Evolutionary conservation across 2,888 invertebrate genomes (phyloP).

Genomic region (Oxystoma pomonae): DNA sequence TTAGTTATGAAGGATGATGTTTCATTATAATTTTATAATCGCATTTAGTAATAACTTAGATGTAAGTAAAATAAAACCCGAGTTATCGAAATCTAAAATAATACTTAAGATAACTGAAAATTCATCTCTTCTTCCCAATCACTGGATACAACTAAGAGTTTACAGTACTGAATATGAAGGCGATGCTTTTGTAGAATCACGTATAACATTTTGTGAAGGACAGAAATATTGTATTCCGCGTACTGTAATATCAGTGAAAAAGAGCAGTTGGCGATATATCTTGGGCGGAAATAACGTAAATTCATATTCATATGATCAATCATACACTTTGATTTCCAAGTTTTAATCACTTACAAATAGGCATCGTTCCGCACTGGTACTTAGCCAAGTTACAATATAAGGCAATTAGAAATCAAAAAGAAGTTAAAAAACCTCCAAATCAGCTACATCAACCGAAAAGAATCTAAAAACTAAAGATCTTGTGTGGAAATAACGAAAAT

Average conservation of each 20-base stretch:
- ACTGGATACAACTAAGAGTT: conserved; percentile 19
- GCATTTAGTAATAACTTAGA: neutral
- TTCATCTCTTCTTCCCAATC: conserved; percentile 11
- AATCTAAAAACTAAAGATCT: too few relatives aligned
- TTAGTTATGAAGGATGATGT: conserved; percentile 7
- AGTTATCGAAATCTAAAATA: neutral
- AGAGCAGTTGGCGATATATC: conserved; percentile 11
- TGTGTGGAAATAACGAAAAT: too few relatives aligned
- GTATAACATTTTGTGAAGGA: conserved; percentile 13
- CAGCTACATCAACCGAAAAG: neutral
- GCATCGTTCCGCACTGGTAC: too few relatives aligned
- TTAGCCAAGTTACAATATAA: too few relatives aligned
- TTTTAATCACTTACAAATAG: too few relatives aligned
- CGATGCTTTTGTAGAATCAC: conserved; percentile 19
- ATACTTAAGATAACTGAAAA: conserved; percentile 3
- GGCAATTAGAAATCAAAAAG: too few relatives aligned
- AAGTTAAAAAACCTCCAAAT: neutral
- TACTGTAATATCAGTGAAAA: conserved; percentile 9
- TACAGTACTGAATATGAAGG: conserved; percentile 15
- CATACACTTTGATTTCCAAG: too few relatives aligned
- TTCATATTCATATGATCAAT: too few relatives aligned
- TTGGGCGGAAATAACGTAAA: conserved; percentile 7
- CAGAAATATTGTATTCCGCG: conserved; percentile 18
- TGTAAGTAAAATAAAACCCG: conserved; percentile 3
- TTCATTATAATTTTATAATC: conserved; percentile 2